phyloP scores from a whole-genome alignment of 2,888 invertebrate species.

The Apamea sordens region DNA sequence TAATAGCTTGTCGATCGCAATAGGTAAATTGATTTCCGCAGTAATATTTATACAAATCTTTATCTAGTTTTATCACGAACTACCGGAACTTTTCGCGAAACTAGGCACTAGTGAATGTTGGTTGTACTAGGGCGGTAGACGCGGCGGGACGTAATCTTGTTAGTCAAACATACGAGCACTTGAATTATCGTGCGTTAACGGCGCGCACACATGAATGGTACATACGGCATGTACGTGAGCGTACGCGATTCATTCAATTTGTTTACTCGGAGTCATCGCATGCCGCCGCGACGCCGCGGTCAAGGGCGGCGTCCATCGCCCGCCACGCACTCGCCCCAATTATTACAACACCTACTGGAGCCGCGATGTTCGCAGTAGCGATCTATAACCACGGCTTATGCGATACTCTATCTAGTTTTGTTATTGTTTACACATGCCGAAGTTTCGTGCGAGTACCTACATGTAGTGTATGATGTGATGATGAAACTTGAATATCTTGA shows the following conservation, averaged over 20 bases:
- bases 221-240: slow-evolving; percentile 80
- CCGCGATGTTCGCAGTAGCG: slow-evolving; percentile 68
- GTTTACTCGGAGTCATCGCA: slow-evolving; percentile 83
- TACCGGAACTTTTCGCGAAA: slow-evolving; percentile 44
- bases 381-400: slow-evolving; percentile 48
- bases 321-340: slow-evolving; percentile 74
- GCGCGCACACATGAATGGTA: slow-evolving; percentile 88
- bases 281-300: slow-evolving; percentile 82
- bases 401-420: slow-evolving; percentile 59
- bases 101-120: slow-evolving; percentile 24
- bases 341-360: slow-evolving; percentile 67
- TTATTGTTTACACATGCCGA: slow-evolving; percentile 76
- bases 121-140: slow-evolving; percentile 40
- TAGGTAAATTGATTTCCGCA: slow-evolving; percentile 59
- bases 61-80: slow-evolving; percentile 59
- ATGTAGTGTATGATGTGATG: slow-evolving; percentile 33
- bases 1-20: slow-evolving; percentile 46
- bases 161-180: slow-evolving; percentile 82
- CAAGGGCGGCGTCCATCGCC: slow-evolving; percentile 87
- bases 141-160: slow-evolving; percentile 76
- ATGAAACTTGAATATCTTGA: slow-evolving; percentile 55
- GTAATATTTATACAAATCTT: slow-evolving; percentile 50
- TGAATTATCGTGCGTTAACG: slow-evolving; percentile 87
- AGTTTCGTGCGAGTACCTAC: slow-evolving; percentile 65
- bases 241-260: slow-evolving; percentile 90